Conservation (phyloP, 2,113 vertebrate species). For the Mesembrinibis cayennensis region DNA sequence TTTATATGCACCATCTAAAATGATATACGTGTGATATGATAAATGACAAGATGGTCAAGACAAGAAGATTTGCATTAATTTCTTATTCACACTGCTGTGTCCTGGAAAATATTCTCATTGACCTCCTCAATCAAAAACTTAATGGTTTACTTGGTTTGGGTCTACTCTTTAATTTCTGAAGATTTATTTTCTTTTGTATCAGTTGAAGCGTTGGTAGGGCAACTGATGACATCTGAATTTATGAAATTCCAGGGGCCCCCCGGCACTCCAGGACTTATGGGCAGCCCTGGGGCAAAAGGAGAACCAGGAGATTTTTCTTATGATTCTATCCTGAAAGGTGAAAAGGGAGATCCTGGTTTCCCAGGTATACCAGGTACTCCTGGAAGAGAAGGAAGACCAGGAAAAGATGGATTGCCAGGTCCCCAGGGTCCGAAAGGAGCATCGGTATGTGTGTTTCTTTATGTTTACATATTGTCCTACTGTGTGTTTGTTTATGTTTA, state of each 20-base stretch:
- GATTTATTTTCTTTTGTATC: not conserved
- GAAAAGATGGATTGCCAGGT: conserved; percentile 85
- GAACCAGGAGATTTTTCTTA: conserved; percentile 88
- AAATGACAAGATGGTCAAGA: not conserved
- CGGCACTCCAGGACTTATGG: conserved; percentile 83
- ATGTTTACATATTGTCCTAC: not conserved
- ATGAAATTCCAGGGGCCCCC: conserved; percentile 76
- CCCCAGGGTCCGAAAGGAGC: conserved; percentile 85
- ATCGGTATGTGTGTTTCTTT: conserved; percentile 76
- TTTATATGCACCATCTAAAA: not conserved
- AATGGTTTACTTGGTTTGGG: not conserved
- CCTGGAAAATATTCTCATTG: not conserved
- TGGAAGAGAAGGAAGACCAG: conserved; percentile 83
- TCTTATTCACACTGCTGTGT: not conserved
- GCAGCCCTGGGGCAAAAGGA: conserved; percentile 87
- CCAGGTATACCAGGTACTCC: conserved; percentile 80
- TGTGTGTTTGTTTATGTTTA: not conserved
- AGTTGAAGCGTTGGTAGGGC: not conserved
- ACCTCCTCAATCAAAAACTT: not conserved
- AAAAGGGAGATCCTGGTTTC: conserved; percentile 84
- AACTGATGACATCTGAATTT: not conserved
- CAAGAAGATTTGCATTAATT: not conserved
- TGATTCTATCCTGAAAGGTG: conserved; percentile 85
- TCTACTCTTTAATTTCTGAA: not conserved
- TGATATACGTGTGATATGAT: not conserved